Evolutionary conservation across 2,113 vertebrate genomes (phyloP), one percentile per base, ranked within the genome.

Genomic region (Ahaetulla prasina): DNA sequence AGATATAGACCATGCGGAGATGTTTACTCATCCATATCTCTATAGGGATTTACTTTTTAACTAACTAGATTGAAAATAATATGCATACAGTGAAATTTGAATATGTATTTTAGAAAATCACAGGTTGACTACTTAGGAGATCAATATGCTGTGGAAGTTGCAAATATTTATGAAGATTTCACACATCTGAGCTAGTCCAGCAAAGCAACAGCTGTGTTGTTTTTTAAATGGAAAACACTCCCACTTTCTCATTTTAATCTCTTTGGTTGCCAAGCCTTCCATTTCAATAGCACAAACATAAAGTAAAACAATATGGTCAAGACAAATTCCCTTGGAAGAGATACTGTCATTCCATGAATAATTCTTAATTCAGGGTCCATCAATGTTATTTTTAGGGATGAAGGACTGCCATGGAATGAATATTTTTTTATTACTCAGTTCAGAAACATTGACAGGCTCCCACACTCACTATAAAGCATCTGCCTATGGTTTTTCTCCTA

Each of bases 311-410:
- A 4, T 25, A n/a, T 92, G 88, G 80, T 89, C 93, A 94, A 96
- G 92, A 16, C 88, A 95, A 84, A 90, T 91, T 95, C 80, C 80
- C 94, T 95, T 93, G 89, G 91, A 92, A 96, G 94, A 47, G 90
- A 18, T 0, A 0, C 91, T 93, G 87, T 85, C 94, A 63, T 91
- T 95, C 63, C 90, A 88, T 91, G 93, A 94, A 95, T 92, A 89
- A 88, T 95, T 52, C 93, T 97, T 95, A 93, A 91, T 89, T 95
- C 92, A 88, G 88, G 94, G 92, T 91, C 92, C 85, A 93, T 95
- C 92, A 94, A 91, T 94, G 80, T 92, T 87, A 92, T 95, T 87
- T 94, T 94, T 96, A 93, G 94, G 94, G 95, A 96, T 89, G 95
- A 95, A 94, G 84, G 94, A 50, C 88, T 95, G 90, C 93, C 93